Evolutionary conservation across 2,113 vertebrate genomes (phyloP).

Genomic region (Fulica atra): DNA sequence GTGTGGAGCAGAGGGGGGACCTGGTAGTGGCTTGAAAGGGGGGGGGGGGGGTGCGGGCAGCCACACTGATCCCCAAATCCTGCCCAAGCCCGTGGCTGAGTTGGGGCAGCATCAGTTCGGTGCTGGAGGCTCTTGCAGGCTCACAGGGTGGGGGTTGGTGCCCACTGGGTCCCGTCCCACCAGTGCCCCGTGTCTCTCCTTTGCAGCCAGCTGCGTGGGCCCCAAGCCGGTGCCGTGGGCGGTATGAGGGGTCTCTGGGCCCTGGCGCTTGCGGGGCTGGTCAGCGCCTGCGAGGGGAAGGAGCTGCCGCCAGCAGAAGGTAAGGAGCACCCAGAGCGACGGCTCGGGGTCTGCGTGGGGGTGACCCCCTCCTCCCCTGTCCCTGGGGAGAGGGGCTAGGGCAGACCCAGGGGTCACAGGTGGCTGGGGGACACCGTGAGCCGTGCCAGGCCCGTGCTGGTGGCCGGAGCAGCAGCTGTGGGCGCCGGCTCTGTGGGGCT

Average conservation of each 20-base stretch:
- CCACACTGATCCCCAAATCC: background rate
- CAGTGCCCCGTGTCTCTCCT: background rate
- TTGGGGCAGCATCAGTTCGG: background rate
- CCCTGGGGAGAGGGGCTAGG: background rate
- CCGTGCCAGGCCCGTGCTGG: background rate
- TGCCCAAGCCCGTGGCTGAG: accelerated
- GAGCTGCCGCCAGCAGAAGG: background rate
- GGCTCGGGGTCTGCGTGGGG: accelerated
- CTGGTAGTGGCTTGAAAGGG: background rate
- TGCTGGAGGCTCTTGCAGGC: no score
- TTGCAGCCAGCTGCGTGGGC: background rate
- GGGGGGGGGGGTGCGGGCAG: no score
- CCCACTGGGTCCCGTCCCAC: background rate
- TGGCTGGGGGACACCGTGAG: accelerated
- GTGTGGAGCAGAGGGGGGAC: background rate
- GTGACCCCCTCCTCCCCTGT: accelerated
- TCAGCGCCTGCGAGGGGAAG: conserved; percentile 41
- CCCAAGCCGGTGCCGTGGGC: background rate
- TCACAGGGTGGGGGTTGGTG: accelerated
- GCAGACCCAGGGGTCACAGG: accelerated
- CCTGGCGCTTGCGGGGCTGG: background rate
- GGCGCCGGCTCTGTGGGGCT: background rate
- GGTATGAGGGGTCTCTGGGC: conserved; percentile 68
- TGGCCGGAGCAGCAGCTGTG: background rate
- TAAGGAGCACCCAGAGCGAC: accelerated